Percentiles rank a stretch among this genome's conserved stretches.
phyloP scores from a whole-genome alignment of 2,113 vertebrate genomes.

The Chionomys nivalis region DNA sequence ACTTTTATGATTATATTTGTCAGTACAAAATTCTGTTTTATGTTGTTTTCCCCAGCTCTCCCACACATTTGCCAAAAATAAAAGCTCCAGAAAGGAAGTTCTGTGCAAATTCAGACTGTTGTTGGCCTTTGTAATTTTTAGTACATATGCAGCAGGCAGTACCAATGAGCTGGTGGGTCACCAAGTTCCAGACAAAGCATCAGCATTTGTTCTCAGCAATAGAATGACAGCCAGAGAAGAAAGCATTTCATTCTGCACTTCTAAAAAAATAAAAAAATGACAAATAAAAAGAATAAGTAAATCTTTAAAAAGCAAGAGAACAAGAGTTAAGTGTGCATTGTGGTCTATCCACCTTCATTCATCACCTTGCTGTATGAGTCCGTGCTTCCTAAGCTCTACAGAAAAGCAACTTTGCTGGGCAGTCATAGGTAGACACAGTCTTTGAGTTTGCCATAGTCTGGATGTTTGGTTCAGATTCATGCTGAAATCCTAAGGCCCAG shows the following conservation, averaged over 20 bases:
- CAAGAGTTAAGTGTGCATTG: not conserved
- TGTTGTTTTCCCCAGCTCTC: constrained; percentile 40
- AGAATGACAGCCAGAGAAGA: not conserved
- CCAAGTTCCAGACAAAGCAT: constrained; percentile 36
- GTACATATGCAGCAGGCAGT: not conserved
- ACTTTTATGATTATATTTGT: constrained; percentile 9
- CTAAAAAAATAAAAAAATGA: not conserved
- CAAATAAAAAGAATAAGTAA: not conserved
- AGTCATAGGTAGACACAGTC: not conserved
- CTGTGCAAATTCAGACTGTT: constrained; percentile 55
- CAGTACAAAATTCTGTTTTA: constrained; percentile 37
- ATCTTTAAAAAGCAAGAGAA: not conserved
- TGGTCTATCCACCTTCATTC: not conserved
- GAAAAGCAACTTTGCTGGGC: not conserved
- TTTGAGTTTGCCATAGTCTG: not conserved
- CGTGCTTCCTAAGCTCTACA: not conserved
- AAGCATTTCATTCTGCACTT: not conserved
- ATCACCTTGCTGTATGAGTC: not conserved
- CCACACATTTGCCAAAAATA: constrained; percentile 73
- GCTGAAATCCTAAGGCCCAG: not conserved
- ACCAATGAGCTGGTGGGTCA: constrained; percentile 40
- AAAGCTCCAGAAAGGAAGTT: constrained; percentile 64
- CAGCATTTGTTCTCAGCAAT: constrained; percentile 17
- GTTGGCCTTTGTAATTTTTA: constrained; percentile 56
- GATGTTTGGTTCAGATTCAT: not conserved